These are phyloP conservation scores for Clamator glandarius DNA, from an alignment of 2,797 vertebrate species.

Conservation along the genomic window DNA sequence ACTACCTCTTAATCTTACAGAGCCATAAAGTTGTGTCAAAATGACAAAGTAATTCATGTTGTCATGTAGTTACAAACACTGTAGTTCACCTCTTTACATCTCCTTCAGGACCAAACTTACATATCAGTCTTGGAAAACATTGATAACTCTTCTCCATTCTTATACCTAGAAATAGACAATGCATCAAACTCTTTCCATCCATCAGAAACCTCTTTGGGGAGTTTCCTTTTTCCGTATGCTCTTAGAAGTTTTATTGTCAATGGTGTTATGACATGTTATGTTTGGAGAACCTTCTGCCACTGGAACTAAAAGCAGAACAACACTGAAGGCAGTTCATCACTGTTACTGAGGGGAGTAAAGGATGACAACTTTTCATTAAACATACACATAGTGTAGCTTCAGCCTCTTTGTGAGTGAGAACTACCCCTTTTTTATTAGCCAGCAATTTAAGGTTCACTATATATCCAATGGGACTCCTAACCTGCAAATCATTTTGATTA, in stretches of 20 bases:
- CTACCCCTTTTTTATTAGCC: background rate
- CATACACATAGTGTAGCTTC: background rate
- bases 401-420: background rate
- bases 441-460: background rate
- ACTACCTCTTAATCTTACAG: background rate
- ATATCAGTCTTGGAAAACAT: background rate
- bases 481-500: background rate
- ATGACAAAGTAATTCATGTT: background rate
- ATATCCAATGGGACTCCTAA: background rate
- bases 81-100: background rate
- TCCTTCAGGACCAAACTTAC: constrained; percentile 21
- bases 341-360: background rate
- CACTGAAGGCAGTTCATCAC: background rate
- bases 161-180: constrained; percentile 38
- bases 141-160: background rate
- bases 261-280: background rate
- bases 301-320: constrained; percentile 6
- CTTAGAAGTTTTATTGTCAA: constrained; percentile 36
- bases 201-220: constrained; percentile 39
- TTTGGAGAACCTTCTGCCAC: background rate
- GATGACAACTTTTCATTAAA: background rate
- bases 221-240: constrained; percentile 23
- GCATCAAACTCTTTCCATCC: constrained; percentile 16
- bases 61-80: background rate
- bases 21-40: background rate